Percentiles rank a stretch among this genome's conserved stretches.
phyloP scores from a whole-genome alignment of 2,888 invertebrate genomes.

The Hypercompe scribonia region DNA sequence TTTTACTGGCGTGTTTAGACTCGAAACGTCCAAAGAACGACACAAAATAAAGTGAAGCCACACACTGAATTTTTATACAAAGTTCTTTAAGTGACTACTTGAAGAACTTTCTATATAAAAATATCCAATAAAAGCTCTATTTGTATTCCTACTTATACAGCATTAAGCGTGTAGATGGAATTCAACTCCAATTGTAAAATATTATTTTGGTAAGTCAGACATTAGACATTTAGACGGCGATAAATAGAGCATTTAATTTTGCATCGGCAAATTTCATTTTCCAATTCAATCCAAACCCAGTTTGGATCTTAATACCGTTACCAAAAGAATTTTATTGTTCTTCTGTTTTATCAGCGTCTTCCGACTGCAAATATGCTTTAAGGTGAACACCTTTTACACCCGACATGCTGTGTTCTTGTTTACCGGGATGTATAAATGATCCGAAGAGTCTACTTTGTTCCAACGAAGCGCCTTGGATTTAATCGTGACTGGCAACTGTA shows the following conservation, averaged over 20 bases:
- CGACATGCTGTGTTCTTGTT: conserved; percentile 56
- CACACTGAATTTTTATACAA: neutral
- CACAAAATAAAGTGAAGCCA: neutral
- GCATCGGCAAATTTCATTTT: neutral
- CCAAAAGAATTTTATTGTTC: conserved; percentile 9
- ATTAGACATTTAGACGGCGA: neutral
- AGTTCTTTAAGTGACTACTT: neutral
- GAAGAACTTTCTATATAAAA: no score
- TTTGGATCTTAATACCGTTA: neutral
- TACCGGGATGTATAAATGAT: conserved; percentile 77
- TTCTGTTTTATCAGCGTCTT: conserved; percentile 13
- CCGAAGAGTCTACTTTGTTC: conserved; percentile 78
- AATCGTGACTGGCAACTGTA: conserved; percentile 79
- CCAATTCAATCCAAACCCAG: neutral
- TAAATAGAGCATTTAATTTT: neutral
- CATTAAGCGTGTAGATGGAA: neutral
- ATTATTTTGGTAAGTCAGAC: neutral
- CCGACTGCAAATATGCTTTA: conserved; percentile 43
- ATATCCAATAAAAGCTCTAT: neutral
- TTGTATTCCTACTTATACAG: neutral
- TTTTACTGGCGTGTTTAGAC: neutral
- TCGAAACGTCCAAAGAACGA: neutral
- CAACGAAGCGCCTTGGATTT: conserved; percentile 80
- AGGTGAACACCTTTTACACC: conserved; percentile 48
- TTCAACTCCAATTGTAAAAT: neutral